Evolutionary conservation across 2,113 vertebrate genomes (phyloP).

Genomic region (Lontra canadensis): DNA sequence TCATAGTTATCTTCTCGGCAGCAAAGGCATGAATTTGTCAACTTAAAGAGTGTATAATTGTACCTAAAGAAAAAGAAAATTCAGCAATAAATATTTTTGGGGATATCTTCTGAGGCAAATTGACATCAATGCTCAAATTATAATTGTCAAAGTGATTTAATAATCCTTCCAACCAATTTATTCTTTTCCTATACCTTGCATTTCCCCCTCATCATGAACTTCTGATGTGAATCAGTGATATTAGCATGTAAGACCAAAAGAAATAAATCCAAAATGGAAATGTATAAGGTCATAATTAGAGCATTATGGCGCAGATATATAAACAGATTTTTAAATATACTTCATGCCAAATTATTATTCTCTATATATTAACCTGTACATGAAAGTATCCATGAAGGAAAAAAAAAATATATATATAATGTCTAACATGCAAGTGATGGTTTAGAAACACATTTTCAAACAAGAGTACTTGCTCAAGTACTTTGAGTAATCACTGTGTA

Average conservation of each 20-base stretch:
- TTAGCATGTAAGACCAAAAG: background rate
- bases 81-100: background rate
- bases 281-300: background rate
- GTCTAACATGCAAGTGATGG: background rate
- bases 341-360: background rate
- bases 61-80: slow-evolving; percentile 58
- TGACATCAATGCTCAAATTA: background rate
- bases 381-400: background rate
- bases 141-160: background rate
- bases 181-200: background rate
- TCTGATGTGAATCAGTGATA: background rate
- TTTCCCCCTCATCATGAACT: background rate
- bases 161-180: background rate
- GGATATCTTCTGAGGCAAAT: background rate
- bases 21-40: slow-evolving; percentile 66
- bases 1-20: slow-evolving; percentile 58
- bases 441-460: background rate
- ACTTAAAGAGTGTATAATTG: slow-evolving; percentile 40
- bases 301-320: background rate
- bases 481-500: background rate
- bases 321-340: background rate
- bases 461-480: background rate
- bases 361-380: background rate
- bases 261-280: background rate
- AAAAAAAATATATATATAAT: background rate